A percentile compares a stretch with the other conserved stretches of the same genome.
These are phyloP conservation scores for Sebastes cheni DNA, from an alignment of 2,797 vertebrate genomes.

Conservation along the genomic window DNA sequence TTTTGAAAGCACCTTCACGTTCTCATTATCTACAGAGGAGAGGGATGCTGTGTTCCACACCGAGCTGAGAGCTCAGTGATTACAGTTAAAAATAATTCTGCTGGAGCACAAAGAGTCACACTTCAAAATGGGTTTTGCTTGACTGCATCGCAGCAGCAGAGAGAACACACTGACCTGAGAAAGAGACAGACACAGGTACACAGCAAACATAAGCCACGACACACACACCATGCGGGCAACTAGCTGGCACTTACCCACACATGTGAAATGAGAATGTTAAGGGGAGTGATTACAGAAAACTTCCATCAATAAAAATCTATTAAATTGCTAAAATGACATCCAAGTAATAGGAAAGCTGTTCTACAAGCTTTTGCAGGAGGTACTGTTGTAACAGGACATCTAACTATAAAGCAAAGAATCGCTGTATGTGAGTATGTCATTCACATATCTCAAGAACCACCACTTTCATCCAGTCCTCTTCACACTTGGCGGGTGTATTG, in stretches of 20 bases:
- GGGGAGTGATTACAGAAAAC: neutral
- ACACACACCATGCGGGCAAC: neutral
- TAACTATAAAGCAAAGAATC: too few species aligned
- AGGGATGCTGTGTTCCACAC: neutral
- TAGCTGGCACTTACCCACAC: neutral
- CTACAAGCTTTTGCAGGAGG: too few species aligned
- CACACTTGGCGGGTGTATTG: too few species aligned
- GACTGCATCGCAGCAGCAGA: neutral
- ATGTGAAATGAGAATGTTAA: neutral
- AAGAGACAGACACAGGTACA: neutral
- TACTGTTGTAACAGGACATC: too few species aligned
- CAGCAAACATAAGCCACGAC: neutral
- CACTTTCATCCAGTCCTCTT: too few species aligned
- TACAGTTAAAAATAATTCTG: constrained; percentile 22
- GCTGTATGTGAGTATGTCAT: too few species aligned
- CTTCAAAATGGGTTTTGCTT: neutral
- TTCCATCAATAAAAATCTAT: neutral
- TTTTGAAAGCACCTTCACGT: constrained; percentile 5
- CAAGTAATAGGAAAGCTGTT: neutral
- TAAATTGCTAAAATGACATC: neutral
- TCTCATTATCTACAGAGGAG: constrained; percentile 1
- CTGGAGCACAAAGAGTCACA: constrained; percentile 4
- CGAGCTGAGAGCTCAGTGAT: constrained; percentile 12
- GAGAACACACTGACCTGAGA: constrained; percentile 11
- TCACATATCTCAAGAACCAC: too few species aligned